Evolutionary conservation across 2,888 invertebrate genomes (phyloP), one percentile per base, ranked within the genome.

Genomic region (Endomychus coccineus): DNA sequence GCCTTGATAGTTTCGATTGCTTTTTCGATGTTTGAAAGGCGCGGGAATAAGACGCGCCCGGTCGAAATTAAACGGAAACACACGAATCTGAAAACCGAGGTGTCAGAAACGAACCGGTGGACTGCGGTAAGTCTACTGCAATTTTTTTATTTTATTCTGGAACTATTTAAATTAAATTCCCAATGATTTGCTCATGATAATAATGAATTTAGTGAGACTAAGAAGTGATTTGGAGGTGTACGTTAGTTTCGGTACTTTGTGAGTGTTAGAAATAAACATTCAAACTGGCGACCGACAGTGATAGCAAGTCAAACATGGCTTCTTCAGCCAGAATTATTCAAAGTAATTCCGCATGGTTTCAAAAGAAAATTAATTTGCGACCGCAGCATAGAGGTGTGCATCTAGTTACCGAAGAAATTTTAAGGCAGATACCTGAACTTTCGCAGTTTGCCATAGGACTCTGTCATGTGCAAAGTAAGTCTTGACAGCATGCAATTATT

Each of bases 331-430:
- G 83, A 74, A 89, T 88, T 70, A 83, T 91, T 71, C 90, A 90
- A 77, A 86, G 87, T 67, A 91, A 91, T 71, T 88, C 90, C 69
- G 91, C 92, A 72, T 96, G 95, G 95, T 91, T 91, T 77, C 95
- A 96, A 75, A 84, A 88, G 71, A 92, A 92, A 76, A 84, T 96
- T 68, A 89, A 90, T 72, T 78, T 96, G 69, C 78, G 91, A 69
- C 90, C 94, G 61, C 92, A 92, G 71, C 91, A 91, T 71, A 78
- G 95, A 66, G 95, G 95, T 62, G 92, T 95, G 65, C 95, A 96
- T 75, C 78, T 95, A 61, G 90, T 96, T 58, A 92, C 94, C 50
- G 94, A 96, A 70, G 94, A 95, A 75, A 90, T 96, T 62, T 76
- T 91, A 48, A 80, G 88, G 72, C 88, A 90, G 74, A 82, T 91